Evolutionary conservation across 2,113 vertebrate genomes (phyloP).

Genomic region (zebrafish (Danio rerio)): GRCz12tu NC_133186.1:3535001-3535500

Average conservation of each 20-base stretch:
- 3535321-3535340: no score
- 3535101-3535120: neutral
- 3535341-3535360: no score
- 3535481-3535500: no score
- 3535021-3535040: neutral
- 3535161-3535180: conserved; percentile 1
- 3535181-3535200: conserved; percentile 10
- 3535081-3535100: neutral
- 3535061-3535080: neutral
- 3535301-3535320: no score
- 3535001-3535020: neutral
- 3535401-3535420: no score
- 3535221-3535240: conserved; percentile 5
- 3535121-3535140: neutral
- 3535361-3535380: no score
- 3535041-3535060: neutral
- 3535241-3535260: neutral
- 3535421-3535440: no score
- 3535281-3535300: neutral
- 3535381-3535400: no score
- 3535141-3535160: conserved; percentile 2
- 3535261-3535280: neutral
- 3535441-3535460: no score
- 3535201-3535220: neutral
- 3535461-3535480: no score